phyloP scores from a whole-genome alignment of 2,113 vertebrate genomes.

The Hystrix brachyura region DNA sequence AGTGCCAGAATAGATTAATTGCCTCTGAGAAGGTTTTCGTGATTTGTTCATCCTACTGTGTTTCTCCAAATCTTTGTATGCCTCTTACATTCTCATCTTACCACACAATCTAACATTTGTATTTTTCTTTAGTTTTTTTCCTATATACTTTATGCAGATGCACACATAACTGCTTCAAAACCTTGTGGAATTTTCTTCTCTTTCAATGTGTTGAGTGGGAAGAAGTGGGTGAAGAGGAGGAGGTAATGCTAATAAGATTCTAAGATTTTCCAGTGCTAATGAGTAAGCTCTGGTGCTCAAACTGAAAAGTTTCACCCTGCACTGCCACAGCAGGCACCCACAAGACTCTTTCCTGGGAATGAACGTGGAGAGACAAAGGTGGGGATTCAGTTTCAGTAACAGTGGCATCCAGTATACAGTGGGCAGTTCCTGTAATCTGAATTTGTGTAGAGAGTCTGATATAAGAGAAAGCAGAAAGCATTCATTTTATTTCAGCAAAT shows the following conservation, averaged over 20 bases:
- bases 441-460: not conserved
- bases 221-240: not conserved
- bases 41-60: not conserved
- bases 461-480: not conserved
- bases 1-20: conserved; percentile 19
- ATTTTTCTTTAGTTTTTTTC: conserved; percentile 30
- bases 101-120: not conserved
- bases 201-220: not conserved
- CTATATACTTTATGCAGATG: not conserved
- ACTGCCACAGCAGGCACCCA: not conserved
- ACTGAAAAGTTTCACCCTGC: not conserved
- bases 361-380: not conserved
- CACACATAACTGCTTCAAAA: not conserved
- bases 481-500: not conserved
- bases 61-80: not conserved
- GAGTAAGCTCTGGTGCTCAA: conserved; percentile 40
- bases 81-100: not conserved
- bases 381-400: not conserved
- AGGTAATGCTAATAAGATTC: not conserved
- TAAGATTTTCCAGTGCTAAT: conserved; percentile 30
- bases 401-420: not conserved
- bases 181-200: conserved; percentile 12
- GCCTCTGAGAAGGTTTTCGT: not conserved
- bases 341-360: not conserved
- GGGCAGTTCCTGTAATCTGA: not conserved